Evolutionary conservation across 2,797 vertebrate genomes (phyloP).

Genomic region (Huso huso): DNA sequence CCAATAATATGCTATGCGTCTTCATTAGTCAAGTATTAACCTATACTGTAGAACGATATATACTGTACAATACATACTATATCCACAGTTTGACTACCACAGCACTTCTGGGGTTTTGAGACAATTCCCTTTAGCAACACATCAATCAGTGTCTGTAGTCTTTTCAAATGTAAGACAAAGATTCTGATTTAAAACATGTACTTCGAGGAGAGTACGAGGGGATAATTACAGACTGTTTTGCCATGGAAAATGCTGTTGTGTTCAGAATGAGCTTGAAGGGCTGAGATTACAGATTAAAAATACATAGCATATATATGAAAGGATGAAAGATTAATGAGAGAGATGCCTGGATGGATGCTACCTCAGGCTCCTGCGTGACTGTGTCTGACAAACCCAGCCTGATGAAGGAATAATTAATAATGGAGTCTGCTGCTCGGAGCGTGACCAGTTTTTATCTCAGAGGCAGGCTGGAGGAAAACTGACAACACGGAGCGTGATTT

Average conservation of each 20-base stretch:
- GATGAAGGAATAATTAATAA: slow-evolving; percentile 9
- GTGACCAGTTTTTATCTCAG: slow-evolving; percentile 6
- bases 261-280: slow-evolving; percentile 10
- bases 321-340: slow-evolving; percentile 37
- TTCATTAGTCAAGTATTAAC: neutral
- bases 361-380: neutral
- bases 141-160: slow-evolving; percentile 6
- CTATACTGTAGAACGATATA: neutral
- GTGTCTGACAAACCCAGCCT: neutral
- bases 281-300: slow-evolving; percentile 39
- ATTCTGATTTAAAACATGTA: slow-evolving; percentile 13
- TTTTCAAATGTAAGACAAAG: neutral
- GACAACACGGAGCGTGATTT: neutral
- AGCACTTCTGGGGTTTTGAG: neutral
- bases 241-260: slow-evolving; percentile 10
- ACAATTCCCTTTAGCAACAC: slow-evolving; percentile 6
- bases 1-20: neutral
- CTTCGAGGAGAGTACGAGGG: slow-evolving; percentile 9
- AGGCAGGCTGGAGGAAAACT: neutral
- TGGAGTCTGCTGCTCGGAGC: slow-evolving; percentile 8
- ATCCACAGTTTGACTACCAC: slow-evolving; percentile 1
- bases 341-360: slow-evolving; percentile 15
- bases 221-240: neutral
- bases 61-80: slow-evolving; percentile 5
- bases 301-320: slow-evolving; percentile 20